These are phyloP conservation scores for Apis laboriosa DNA, from an alignment of 1,140 invertebrate genomes.

Conservation along the genomic window DNA sequence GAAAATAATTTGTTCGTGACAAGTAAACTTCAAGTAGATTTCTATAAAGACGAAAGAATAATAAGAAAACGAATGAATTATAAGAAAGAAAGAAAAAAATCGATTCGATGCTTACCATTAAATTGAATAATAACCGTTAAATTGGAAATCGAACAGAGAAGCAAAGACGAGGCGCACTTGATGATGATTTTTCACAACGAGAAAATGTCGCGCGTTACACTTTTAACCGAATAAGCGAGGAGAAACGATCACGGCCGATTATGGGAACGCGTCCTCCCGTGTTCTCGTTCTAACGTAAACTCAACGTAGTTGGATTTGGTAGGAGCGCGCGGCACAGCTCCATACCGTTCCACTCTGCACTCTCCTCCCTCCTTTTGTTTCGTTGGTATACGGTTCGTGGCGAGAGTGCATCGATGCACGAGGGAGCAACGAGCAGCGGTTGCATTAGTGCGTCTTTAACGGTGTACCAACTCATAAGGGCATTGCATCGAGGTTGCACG, in stretches of 20 bases:
- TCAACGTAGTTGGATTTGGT: constrained; percentile 46
- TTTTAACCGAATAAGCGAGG: not conserved
- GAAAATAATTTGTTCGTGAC: too few species aligned
- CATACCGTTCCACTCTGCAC: constrained; percentile 6
- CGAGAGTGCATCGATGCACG: constrained; percentile 44
- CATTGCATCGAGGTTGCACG: constrained; percentile 46
- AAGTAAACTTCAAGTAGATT: too few species aligned
- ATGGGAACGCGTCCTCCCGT: constrained; percentile 1
- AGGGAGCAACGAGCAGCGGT: constrained; percentile 48
- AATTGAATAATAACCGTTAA: too few species aligned
- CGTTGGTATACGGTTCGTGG: constrained; percentile 27
- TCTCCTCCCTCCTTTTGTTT: constrained; percentile 54
- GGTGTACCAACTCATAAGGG: constrained; percentile 56
- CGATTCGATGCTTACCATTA: too few species aligned
- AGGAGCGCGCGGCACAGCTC: constrained; percentile 33
- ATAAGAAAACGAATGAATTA: too few species aligned
- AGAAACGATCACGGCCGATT: not conserved
- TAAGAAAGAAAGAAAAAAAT: too few species aligned
- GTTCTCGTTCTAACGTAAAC: constrained; percentile 48
- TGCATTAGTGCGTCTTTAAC: constrained; percentile 57
- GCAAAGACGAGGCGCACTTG: too few species aligned
- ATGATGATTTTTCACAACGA: too few species aligned
- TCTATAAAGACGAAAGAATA: too few species aligned
- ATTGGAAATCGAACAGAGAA: too few species aligned
- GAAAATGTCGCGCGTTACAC: too few species aligned